A percentile compares a stretch with the other conserved stretches of the same genome.
Conservation (phyloP, 2,888 invertebrate genomes). For the Clostera curtula region DNA sequence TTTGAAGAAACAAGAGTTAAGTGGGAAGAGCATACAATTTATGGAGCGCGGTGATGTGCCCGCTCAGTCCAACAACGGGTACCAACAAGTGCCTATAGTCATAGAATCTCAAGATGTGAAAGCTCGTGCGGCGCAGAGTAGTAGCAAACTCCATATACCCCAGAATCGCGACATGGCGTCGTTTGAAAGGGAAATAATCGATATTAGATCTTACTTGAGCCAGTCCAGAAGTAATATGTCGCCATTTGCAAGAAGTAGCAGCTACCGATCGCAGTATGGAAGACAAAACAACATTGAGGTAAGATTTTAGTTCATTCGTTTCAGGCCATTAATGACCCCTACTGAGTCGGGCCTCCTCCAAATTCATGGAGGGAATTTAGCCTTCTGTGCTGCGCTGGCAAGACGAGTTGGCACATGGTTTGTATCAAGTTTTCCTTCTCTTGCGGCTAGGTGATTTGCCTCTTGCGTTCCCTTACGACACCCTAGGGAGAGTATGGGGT, state of each 20-base stretch:
- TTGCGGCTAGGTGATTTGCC: too few species aligned
- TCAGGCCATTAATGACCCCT: background rate
- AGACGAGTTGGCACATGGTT: too few species aligned
- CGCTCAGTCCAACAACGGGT: constrained; percentile 60
- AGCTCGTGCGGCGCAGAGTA: constrained; percentile 35
- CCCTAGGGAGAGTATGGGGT: too few species aligned
- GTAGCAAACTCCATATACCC: constrained; percentile 64
- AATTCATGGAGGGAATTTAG: too few species aligned
- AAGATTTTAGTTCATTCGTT: constrained; percentile 9
- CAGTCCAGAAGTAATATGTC: constrained; percentile 84
- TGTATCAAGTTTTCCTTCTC: too few species aligned
- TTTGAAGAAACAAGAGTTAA: constrained; percentile 58
- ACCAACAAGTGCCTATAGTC: constrained; percentile 80
- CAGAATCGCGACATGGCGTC: constrained; percentile 63
- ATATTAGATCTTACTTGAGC: constrained; percentile 82
- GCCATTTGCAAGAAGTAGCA: constrained; percentile 81
- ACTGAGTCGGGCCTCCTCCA: too few species aligned
- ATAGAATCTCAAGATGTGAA: constrained; percentile 72
- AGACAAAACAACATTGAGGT: constrained; percentile 73
- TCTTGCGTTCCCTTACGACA: too few species aligned
- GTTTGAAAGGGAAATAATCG: constrained; percentile 78
- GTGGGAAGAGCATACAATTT: constrained; percentile 51
- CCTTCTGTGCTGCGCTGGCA: too few species aligned
- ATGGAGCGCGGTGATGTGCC: constrained; percentile 45
- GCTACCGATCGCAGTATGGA: constrained; percentile 81